Evolutionary conservation across 2,888 invertebrate species (phyloP), one percentile per base, ranked within the genome.

Genomic region (Heliothis peltigera): DNA sequence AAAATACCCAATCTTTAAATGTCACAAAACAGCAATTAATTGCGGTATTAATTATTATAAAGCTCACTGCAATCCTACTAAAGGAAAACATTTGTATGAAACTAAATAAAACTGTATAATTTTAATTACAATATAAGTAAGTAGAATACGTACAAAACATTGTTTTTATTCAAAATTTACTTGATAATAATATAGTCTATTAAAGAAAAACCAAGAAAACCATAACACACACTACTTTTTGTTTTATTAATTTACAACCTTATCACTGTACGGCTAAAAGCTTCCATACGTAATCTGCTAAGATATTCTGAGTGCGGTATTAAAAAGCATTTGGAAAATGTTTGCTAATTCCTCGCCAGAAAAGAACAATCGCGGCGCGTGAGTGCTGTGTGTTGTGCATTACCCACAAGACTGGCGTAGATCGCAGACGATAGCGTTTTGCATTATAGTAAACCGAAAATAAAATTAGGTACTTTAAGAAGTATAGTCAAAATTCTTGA

Each of bases 321-420:
- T 91, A 92, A 93, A 92, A 91, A 90, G 87, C 90, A 92, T 91
- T 92, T 89, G 82, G 89, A 87, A 32, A 89, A 91, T 90, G 91
- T 92, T 92, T 89, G 91, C 89, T 94, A 93, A 94, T 93, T 92
- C 93, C 87, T 84, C 84, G 80, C 82, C 84, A 91, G 89, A 91
- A 92, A 92, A 92, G 91, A 92, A 92, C 91, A 90, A 91, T 90
- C 84, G 87, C 84, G 81, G 83, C 85, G 84, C 80, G 90, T 86
- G 90, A 91, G 90, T 90, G 89, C 89, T 91, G 82, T 88, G 89
- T 91, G 86, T 88, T 89, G 86, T 88, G 89, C 87, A 90, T 92
- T 92, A 91, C 85, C 77, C 79, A 72, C 69, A 69, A 66, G 43
- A 56, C 19, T 80, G 86, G 86, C 75, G 0, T 67, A 82, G 78